These are phyloP conservation scores for Standfussiana lucernea DNA, from an alignment of 2,888 invertebrate genomes.

Conservation along the genomic window DNA sequence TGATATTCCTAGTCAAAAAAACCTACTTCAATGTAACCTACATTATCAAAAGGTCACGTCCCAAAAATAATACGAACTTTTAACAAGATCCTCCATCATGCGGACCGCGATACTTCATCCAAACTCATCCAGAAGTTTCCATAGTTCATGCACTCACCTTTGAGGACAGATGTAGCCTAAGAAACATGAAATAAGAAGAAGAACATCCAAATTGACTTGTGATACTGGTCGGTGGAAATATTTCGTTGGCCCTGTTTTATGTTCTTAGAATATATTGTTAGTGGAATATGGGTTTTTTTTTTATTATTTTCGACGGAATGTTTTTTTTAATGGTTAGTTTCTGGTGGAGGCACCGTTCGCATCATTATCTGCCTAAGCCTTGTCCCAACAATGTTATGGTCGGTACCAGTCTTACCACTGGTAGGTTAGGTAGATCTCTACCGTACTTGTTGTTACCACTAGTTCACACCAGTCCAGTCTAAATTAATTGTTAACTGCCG, in stretches of 20 bases:
- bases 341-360: too few relatives aligned
- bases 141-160: conserved; percentile 21
- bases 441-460: too few relatives aligned
- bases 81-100: conserved; percentile 4
- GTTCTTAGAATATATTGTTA: not conserved
- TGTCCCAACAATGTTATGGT: too few relatives aligned
- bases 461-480: not conserved
- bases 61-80: conserved; percentile 33
- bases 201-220: conserved; percentile 72
- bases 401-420: too few relatives aligned
- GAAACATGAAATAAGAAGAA: conserved; percentile 59
- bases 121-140: conserved; percentile 16
- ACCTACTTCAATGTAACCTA: not conserved
- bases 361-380: too few relatives aligned
- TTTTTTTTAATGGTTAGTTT: too few relatives aligned
- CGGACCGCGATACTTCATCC: conserved; percentile 4
- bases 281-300: not conserved
- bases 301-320: too few relatives aligned
- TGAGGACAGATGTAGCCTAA: conserved; percentile 18
- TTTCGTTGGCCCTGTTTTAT: conserved; percentile 54
- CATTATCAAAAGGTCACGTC: not conserved
- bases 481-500: not conserved
- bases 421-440: too few relatives aligned
- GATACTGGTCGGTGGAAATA: conserved; percentile 61
- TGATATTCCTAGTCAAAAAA: not conserved